These are phyloP conservation scores for Maccullochella peelii DNA, from an alignment of 2,113 vertebrate genomes.

Conservation along the genomic window DNA sequence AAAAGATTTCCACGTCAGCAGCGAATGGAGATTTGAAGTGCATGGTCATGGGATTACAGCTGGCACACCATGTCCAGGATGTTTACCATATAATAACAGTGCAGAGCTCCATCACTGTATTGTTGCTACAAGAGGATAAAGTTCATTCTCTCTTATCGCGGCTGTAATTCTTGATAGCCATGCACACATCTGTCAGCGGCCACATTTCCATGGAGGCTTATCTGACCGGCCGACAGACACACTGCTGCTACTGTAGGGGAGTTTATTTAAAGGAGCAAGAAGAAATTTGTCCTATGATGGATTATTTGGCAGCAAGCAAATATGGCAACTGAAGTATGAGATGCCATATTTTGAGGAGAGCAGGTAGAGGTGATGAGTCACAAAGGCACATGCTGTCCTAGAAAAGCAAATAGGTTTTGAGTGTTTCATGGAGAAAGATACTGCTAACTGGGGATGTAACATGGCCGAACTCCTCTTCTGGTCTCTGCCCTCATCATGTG, in stretches of 20 bases:
- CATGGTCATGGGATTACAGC: conserved; percentile 37
- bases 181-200: conserved; percentile 70
- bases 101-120: conserved; percentile 36
- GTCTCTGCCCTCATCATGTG: not conserved
- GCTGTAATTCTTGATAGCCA: conserved; percentile 65
- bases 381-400: conserved; percentile 65
- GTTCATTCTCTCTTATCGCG: conserved; percentile 65
- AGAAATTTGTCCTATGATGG: conserved; percentile 45
- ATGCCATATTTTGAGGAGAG: conserved; percentile 55
- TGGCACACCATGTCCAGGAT: conserved; percentile 36
- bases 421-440: conserved; percentile 53
- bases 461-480: conserved; percentile 7
- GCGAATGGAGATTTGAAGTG: conserved; percentile 30
- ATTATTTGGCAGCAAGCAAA: conserved; percentile 59
- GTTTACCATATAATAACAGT: conserved; percentile 53
- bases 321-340: conserved; percentile 66
- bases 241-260: conserved; percentile 16
- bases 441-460: conserved; percentile 34
- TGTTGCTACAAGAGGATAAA: conserved; percentile 68
- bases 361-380: conserved; percentile 51
- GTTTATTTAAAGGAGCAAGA: conserved; percentile 54
- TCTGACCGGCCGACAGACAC: conserved; percentile 31
- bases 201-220: conserved; percentile 67
- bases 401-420: conserved; percentile 54
- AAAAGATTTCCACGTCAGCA: conserved; percentile 28